Conservation (phyloP, 35 echinoderm and acorn worm species). For the Lytechinus variegatus region DNA sequence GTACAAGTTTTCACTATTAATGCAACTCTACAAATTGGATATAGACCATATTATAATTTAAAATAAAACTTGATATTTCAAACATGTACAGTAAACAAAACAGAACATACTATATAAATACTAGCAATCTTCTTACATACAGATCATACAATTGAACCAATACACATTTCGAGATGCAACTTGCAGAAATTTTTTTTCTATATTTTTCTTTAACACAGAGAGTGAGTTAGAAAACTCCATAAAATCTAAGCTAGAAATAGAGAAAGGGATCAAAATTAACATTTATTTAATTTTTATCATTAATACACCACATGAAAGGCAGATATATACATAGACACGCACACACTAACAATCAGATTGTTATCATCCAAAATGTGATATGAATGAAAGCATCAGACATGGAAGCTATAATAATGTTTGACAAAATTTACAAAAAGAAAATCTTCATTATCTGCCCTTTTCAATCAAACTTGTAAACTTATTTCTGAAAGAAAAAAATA, state of each 20-base stretch:
- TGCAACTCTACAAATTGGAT: background rate
- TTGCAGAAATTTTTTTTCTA: background rate
- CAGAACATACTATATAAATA: constrained; percentile 4
- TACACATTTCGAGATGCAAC: background rate
- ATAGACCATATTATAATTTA: background rate
- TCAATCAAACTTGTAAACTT: background rate
- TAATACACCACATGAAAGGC: background rate
- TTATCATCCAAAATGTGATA: background rate
- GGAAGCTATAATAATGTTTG: background rate
- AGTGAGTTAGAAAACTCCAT: background rate
- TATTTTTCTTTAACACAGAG: background rate
- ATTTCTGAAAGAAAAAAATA: background rate
- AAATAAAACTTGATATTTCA: background rate
- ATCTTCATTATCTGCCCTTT: background rate
- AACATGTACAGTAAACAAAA: constrained; percentile 6
- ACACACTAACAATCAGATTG: background rate
- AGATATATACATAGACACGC: background rate
- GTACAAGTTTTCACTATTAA: background rate
- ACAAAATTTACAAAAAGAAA: constrained; percentile 5
- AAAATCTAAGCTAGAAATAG: background rate
- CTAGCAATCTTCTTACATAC: background rate
- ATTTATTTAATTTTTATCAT: background rate
- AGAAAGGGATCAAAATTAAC: background rate
- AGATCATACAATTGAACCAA: background rate
- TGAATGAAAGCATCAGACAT: background rate